A percentile compares a stretch with the other conserved stretches of the same genome.
Conservation (phyloP, 2,797 vertebrate species). For the Rhinatrema bivittatum region DNA sequence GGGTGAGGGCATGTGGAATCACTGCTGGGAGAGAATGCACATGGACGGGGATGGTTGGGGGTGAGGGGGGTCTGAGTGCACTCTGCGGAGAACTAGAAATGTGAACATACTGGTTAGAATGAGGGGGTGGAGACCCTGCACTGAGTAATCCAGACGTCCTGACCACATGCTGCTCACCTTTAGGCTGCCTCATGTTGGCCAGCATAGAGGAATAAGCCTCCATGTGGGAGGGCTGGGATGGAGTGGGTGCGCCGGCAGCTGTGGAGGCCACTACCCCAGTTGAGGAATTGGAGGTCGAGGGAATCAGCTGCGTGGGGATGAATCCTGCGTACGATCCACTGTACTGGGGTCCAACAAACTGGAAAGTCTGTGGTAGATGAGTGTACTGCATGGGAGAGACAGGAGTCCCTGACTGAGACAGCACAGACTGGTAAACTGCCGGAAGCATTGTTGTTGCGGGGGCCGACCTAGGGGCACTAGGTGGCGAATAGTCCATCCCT, state of each 20-base stretch:
- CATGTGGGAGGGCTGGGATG: slow-evolving; percentile 72
- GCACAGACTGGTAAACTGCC: slow-evolving; percentile 70
- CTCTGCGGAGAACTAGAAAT: slow-evolving; percentile 76
- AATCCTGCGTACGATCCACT: slow-evolving; percentile 82
- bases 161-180: slow-evolving; percentile 62
- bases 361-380: slow-evolving; percentile 82
- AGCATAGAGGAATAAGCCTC: slow-evolving; percentile 84
- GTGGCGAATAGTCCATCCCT: slow-evolving; percentile 68
- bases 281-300: slow-evolving; percentile 67
- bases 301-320: slow-evolving; percentile 84
- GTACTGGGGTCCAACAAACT: slow-evolving; percentile 80
- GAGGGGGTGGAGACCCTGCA: slow-evolving; percentile 59
- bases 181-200: slow-evolving; percentile 61
- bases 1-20: slow-evolving; percentile 81
- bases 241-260: slow-evolving; percentile 58
- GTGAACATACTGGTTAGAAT: slow-evolving; percentile 76
- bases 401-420: slow-evolving; percentile 70
- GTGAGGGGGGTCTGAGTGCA: slow-evolving; percentile 67
- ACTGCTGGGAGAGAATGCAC: slow-evolving; percentile 77
- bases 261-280: slow-evolving; percentile 46
- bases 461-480: slow-evolving; percentile 62
- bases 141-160: slow-evolving; percentile 67
- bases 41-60: slow-evolving; percentile 69
- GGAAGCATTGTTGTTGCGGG: slow-evolving; percentile 73
- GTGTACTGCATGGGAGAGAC: slow-evolving; percentile 81